phyloP scores from a whole-genome alignment of 2,888 invertebrate species.

The Hypercompe scribonia region DNA sequence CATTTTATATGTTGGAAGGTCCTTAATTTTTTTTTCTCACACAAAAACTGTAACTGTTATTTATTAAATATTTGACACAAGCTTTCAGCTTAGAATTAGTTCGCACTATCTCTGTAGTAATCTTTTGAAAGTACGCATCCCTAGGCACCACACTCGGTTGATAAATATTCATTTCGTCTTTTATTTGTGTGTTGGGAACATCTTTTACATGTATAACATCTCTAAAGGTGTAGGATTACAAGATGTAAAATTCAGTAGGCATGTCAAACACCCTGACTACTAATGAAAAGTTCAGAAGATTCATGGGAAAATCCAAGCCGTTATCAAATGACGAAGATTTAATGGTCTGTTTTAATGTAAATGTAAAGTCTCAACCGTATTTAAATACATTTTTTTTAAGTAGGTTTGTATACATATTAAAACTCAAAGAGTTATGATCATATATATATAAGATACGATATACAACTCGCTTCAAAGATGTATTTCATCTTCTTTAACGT shows the following conservation, averaged over 20 bases:
- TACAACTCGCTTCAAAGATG: too few relatives aligned
- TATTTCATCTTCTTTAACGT: too few relatives aligned
- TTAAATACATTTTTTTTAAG: too few relatives aligned
- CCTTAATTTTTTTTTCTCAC: not conserved
- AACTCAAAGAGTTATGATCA: too few relatives aligned
- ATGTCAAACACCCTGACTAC: not conserved
- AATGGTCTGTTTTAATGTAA: not conserved
- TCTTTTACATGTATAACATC: not conserved
- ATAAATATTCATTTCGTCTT: conserved; percentile 3
- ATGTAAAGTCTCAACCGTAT: not conserved
- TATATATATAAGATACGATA: too few relatives aligned
- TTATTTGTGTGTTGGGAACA: not conserved
- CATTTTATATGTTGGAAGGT: not conserved
- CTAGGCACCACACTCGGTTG: not conserved
- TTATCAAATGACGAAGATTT: not conserved
- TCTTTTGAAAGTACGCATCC: not conserved
- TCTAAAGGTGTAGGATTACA: not conserved
- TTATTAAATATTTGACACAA: not conserved
- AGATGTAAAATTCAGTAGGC: not conserved
- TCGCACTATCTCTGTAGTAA: not conserved
- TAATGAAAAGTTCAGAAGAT: not conserved
- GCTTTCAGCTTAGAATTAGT: not conserved
- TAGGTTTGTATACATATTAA: too few relatives aligned
- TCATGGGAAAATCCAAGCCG: not conserved
- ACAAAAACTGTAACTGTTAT: not conserved